Evolutionary conservation across 2,113 vertebrate species (phyloP).

Genomic region (Myiozetetes cayanensis): DNA sequence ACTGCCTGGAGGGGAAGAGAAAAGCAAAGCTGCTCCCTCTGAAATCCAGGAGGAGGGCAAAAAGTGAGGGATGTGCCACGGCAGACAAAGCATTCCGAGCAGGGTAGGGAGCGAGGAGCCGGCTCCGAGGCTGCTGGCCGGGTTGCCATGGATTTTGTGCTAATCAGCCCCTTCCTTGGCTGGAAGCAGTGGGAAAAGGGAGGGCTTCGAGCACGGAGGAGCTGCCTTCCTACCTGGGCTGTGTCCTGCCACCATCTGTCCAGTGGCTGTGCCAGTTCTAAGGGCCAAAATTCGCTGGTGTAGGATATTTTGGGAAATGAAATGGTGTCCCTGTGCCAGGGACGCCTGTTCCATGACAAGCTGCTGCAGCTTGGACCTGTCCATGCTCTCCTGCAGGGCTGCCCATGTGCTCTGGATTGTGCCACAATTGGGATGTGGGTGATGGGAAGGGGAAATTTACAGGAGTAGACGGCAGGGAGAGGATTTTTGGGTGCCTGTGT

Average conservation of each 20-base stretch:
- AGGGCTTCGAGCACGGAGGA: neutral
- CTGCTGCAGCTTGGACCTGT: neutral
- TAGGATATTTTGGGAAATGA: neutral
- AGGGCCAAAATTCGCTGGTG: rapidly evolving
- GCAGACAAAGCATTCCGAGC: neutral
- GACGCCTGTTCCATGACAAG: rapidly evolving
- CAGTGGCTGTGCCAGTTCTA: neutral
- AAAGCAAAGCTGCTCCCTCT: neutral
- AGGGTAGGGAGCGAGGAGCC: neutral
- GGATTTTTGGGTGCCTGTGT: neutral
- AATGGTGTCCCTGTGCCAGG: neutral
- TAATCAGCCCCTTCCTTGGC: neutral
- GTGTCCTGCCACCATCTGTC: neutral
- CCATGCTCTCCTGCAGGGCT: neutral
- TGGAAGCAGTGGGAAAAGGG: neutral
- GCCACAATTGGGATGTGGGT: rapidly evolving
- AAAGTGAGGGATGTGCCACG: neutral
- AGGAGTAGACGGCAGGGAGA: rapidly evolving
- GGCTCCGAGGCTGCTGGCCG: neutral
- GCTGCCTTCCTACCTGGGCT: slow-evolving; percentile 3
- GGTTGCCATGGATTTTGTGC: slow-evolving; percentile 61
- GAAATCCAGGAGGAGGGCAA: neutral
- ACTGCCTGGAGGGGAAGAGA: neutral
- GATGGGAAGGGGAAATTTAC: neutral
- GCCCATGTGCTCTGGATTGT: rapidly evolving